A percentile compares a stretch with the other conserved stretches of the same genome.
Evolutionary conservation across 1,140 invertebrate species (phyloP).

Genomic region (Eriocheir sinensis): DNA sequence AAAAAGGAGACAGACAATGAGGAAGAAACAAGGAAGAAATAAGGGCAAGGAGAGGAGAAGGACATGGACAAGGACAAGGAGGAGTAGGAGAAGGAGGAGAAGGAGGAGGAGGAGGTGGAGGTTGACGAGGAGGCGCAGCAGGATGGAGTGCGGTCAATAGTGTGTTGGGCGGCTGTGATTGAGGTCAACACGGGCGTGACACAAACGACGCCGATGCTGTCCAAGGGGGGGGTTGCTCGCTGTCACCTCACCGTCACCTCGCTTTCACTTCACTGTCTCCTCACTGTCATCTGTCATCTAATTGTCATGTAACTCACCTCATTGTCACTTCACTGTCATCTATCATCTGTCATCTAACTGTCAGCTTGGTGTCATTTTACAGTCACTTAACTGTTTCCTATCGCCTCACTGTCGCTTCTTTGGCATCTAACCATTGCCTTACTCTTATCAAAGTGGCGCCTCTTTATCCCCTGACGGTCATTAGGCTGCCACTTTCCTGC

Average conservation of each 20-base stretch:
- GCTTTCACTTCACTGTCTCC: background rate
- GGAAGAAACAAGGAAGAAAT: too few species aligned
- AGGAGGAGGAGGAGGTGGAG: too few species aligned
- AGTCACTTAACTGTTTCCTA: background rate
- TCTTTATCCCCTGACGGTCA: too few species aligned
- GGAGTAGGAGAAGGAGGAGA: background rate
- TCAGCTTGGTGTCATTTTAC: background rate
- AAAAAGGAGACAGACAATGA: too few species aligned
- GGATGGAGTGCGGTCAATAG: conserved; percentile 18
- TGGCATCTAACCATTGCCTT: too few species aligned
- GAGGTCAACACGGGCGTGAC: background rate
- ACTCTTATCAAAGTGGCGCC: too few species aligned
- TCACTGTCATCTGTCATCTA: background rate
- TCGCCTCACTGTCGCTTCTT: too few species aligned
- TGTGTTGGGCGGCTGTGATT: background rate
- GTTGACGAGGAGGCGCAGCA: background rate
- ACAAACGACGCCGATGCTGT: background rate
- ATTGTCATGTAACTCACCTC: background rate
- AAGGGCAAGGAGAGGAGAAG: background rate
- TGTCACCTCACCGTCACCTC: background rate
- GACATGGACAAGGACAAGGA: background rate
- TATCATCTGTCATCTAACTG: background rate
- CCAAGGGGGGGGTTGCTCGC: background rate
- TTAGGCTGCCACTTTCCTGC: too few species aligned
- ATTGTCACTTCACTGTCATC: background rate